Evolutionary conservation across 2,797 vertebrate species (phyloP), one percentile per base, ranked within the genome.

Genomic region (Triplophysa bombifrons): DNA sequence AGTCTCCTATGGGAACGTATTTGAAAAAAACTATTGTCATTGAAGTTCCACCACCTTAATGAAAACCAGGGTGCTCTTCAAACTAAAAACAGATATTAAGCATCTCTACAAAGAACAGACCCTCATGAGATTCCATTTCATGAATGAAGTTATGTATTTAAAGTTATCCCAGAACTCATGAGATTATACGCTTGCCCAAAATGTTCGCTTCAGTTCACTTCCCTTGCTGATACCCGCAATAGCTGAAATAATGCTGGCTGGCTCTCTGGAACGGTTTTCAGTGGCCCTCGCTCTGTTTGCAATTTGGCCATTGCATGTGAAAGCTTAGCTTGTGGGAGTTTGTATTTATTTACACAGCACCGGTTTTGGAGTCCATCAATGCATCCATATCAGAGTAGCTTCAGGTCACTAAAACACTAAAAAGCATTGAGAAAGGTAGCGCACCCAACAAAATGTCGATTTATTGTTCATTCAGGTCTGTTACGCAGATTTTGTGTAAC

Each of bases 131-230:
- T 66, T 25, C 51, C n/a, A 16, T 27, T 56, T 46, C 3, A 56
- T n/a, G n/a, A 74, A 27, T 55, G 11, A 30, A 76, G 64, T 67
- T 76, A 14, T 66, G 50, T 46, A 75, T 66, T 48, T 44, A 7
- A 67, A 46, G 60, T 67, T 17, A 25, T 66, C 50, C 11, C 16
- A 14, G 10, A 55, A 56, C 60, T 63, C 60, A 61, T 63, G 61
- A 66, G 61, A 65, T 53, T 13, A 41, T 19, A 65, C 14, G 9
- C 61, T 65, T 55, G 5, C n/a, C 16, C 14, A 4, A 16, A 55
- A 55, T 55, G 11, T 75, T 66, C n/a, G 53, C 63, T 44, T 22
- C 14, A 53, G 14, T 55, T 66, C 50, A 25, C 20, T 53, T 38
- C 0, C 19, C 38, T 53, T 25, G 14, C 16, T 10, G 30, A 55